Percentiles rank a stretch among this genome's conserved stretches.
phyloP scores from a whole-genome alignment of 2,797 vertebrate species.

The Leptodactylus fallax region DNA sequence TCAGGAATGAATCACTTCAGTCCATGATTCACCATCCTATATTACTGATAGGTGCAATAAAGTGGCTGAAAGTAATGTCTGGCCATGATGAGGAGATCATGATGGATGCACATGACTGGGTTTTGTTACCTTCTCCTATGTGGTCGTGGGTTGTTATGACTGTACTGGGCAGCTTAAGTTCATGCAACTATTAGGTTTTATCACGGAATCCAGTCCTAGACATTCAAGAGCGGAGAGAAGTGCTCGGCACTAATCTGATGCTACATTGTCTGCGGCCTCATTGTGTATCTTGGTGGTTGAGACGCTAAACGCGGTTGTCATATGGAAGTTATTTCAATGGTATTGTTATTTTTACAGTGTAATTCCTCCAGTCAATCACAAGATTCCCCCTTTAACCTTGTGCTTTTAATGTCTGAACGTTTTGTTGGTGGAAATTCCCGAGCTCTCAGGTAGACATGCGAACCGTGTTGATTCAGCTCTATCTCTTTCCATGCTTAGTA shows the following conservation, averaged over 20 bases:
- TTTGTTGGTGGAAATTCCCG: slow-evolving; percentile 53
- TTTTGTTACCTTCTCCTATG: slow-evolving; percentile 7
- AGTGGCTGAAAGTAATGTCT: slow-evolving; percentile 9
- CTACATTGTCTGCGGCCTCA: slow-evolving; percentile 43
- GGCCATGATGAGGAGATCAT: neutral
- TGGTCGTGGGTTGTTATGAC: slow-evolving; percentile 33
- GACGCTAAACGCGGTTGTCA: slow-evolving; percentile 31
- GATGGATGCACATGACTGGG: neutral
- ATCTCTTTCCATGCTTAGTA: neutral
- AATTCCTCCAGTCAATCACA: slow-evolving; percentile 53
- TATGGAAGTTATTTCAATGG: slow-evolving; percentile 42
- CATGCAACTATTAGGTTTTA: slow-evolving; percentile 4
- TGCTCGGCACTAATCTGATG: slow-evolving; percentile 31
- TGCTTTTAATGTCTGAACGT: slow-evolving; percentile 26
- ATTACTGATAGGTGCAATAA: neutral
- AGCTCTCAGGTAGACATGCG: slow-evolving; percentile 10
- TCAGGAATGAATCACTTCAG: slow-evolving; percentile 12
- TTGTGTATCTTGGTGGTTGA: slow-evolving; percentile 41
- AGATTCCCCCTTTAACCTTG: slow-evolving; percentile 29
- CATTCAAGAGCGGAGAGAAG: slow-evolving; percentile 21
- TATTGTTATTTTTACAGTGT: slow-evolving; percentile 50
- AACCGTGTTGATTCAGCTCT: neutral
- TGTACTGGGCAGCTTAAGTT: neutral
- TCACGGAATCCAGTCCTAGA: slow-evolving; percentile 3
- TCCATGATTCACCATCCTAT: slow-evolving; percentile 19